A percentile compares a stretch with the other conserved stretches of the same genome.
These are phyloP conservation scores for Diadegma fenestrale DNA, from an alignment of 2,888 invertebrate genomes.

Conservation along the genomic window DNA sequence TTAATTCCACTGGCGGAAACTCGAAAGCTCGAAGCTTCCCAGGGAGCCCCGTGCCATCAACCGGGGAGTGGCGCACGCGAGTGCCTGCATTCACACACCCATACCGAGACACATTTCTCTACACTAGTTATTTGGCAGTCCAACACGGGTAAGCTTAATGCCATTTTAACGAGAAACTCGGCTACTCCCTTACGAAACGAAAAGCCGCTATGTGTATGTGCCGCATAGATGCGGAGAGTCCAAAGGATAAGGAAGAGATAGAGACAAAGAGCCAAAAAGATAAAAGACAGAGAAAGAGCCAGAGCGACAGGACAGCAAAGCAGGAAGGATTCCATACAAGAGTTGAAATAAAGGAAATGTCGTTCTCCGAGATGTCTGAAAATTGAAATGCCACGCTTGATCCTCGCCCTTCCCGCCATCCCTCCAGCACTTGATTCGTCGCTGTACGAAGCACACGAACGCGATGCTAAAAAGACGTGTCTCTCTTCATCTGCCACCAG, in stretches of 20 bases:
- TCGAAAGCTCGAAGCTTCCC: constrained; percentile 61
- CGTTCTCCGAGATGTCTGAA: constrained; percentile 23
- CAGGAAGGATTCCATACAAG: constrained; percentile 35
- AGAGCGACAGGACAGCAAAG: neutral
- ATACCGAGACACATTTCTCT: neutral
- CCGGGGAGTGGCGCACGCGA: constrained; percentile 28
- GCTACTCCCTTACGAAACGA: constrained; percentile 53
- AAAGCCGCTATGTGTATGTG: constrained; percentile 33
- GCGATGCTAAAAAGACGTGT: constrained; percentile 1
- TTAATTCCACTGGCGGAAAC: constrained; percentile 66
- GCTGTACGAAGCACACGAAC: constrained; percentile 4
- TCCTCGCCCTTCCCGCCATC: constrained; percentile 14
- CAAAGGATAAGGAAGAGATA: constrained; percentile 18
- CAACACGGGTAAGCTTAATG: constrained; percentile 67
- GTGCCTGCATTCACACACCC: constrained; percentile 17
- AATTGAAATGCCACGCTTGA: constrained; percentile 50
- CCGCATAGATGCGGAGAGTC: constrained; percentile 33
- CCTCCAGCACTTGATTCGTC: constrained; percentile 22
- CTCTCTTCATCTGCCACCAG: neutral
- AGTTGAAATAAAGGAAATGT: constrained; percentile 42
- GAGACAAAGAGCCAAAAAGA: constrained; percentile 12
- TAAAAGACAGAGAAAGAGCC: neutral
- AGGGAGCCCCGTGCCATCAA: constrained; percentile 37
- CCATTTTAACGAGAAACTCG: constrained; percentile 69
- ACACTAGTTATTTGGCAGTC: constrained; percentile 59